Evolutionary conservation across 1,140 invertebrate genomes (phyloP).

Genomic region (Goniozus legneri): DNA sequence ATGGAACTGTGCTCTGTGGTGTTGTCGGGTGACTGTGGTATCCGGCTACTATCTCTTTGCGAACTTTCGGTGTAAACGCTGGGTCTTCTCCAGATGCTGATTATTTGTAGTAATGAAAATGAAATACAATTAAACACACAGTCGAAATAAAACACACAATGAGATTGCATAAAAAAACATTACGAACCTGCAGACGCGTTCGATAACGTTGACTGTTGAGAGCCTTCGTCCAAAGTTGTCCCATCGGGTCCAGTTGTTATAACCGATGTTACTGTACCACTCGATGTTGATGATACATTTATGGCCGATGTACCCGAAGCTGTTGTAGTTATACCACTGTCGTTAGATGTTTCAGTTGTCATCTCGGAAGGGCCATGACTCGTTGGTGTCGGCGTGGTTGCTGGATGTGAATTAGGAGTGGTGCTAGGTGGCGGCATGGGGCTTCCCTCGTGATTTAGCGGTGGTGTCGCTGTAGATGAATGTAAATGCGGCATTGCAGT

Average conservation of each 20-base stretch:
- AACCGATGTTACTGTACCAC: constrained; percentile 74
- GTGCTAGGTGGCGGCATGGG: constrained; percentile 62
- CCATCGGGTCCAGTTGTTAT: constrained; percentile 86
- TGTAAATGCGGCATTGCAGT: constrained; percentile 48
- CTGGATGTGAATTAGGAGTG: constrained; percentile 58
- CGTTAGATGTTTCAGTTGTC: constrained; percentile 55
- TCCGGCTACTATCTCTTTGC: constrained; percentile 62
- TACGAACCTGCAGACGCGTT: constrained; percentile 80
- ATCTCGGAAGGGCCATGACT: constrained; percentile 43
- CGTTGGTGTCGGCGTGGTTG: constrained; percentile 37
- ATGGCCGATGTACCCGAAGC: constrained; percentile 52
- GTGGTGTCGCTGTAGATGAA: constrained; percentile 42
- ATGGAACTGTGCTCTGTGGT: constrained; percentile 69
- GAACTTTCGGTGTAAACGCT: constrained; percentile 71
- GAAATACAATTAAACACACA: neutral
- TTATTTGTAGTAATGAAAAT: too few species aligned
- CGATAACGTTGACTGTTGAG: constrained; percentile 86
- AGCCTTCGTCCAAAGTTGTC: constrained; percentile 80
- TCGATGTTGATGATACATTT: constrained; percentile 51
- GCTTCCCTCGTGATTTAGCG: constrained; percentile 55
- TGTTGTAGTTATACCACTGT: constrained; percentile 60
- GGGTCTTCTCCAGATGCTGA: constrained; percentile 83
- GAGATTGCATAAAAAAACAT: neutral
- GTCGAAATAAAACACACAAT: neutral
- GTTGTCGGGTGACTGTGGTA: constrained; percentile 69